Percentiles rank a stretch among this genome's conserved stretches.
These are phyloP conservation scores for Prionailurus bengalensis DNA, from an alignment of 2,113 vertebrate genomes.

Conservation along the genomic window DNA sequence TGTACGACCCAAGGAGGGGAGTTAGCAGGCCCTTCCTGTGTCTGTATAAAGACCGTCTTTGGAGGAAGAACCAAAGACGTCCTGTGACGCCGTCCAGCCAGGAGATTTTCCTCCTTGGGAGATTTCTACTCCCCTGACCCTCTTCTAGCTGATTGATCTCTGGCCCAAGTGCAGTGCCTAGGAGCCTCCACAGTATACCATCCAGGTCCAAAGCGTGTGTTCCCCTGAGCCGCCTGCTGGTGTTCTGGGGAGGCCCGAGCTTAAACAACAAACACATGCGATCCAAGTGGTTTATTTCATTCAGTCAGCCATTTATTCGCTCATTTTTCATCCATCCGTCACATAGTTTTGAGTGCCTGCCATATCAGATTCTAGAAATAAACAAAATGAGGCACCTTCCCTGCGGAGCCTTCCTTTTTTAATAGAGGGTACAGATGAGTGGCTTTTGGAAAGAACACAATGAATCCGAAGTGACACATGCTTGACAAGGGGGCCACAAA, in stretches of 20 bases:
- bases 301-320: background rate
- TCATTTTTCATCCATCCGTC: background rate
- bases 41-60: background rate
- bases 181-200: background rate
- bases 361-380: background rate
- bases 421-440: background rate
- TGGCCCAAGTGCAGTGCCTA: background rate
- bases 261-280: background rate
- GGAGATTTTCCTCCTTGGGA: background rate
- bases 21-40: background rate
- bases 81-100: background rate
- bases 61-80: background rate
- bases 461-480: background rate
- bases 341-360: background rate
- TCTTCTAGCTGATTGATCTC: background rate
- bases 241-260: background rate
- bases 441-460: background rate
- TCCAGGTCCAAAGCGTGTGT: background rate
- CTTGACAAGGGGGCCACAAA: background rate
- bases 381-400: background rate
- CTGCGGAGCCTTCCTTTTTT: background rate
- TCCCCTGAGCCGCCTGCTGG: constrained; percentile 44
- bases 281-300: background rate
- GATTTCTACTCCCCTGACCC: background rate
- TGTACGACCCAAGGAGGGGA: background rate